A percentile compares a stretch with the other conserved stretches of the same genome.
These are phyloP conservation scores for Rhingia campestris DNA, from an alignment of 2,888 invertebrate species.

Conservation along the genomic window DNA sequence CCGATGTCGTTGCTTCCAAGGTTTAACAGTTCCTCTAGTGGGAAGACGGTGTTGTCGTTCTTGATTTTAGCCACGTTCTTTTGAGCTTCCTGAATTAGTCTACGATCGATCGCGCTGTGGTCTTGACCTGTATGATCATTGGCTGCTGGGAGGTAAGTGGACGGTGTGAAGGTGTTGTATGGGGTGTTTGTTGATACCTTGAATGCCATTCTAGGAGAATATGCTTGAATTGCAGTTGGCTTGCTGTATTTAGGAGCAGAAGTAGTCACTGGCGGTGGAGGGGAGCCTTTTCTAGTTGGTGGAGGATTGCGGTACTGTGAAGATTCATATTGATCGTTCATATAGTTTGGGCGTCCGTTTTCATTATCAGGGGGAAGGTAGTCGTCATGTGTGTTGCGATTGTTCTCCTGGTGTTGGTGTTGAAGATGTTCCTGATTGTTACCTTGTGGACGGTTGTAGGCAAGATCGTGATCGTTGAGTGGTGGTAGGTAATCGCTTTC, in stretches of 20 bases:
- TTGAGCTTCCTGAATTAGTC: constrained; percentile 55
- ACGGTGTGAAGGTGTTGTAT: constrained; percentile 5
- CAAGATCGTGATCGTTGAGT: not conserved
- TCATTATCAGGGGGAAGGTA: constrained; percentile 62
- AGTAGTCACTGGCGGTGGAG: constrained; percentile 53
- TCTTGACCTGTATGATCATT: not conserved
- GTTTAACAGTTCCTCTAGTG: constrained; percentile 24
- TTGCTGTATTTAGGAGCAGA: constrained; percentile 77
- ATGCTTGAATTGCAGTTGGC: constrained; percentile 40
- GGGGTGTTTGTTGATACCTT: constrained; percentile 74
- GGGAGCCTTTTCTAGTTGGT: constrained; percentile 12
- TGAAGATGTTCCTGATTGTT: constrained; percentile 23
- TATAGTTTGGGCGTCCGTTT: constrained; percentile 77
- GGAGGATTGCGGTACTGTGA: constrained; percentile 50
- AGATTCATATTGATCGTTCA: constrained; percentile 78
- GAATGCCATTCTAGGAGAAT: constrained; percentile 60
- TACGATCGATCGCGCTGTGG: constrained; percentile 18
- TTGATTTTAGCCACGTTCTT: constrained; percentile 59
- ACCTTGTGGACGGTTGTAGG: not conserved
- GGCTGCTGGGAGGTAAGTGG: constrained; percentile 44
- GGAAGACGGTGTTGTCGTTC: constrained; percentile 29
- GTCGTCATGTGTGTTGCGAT: constrained; percentile 28
- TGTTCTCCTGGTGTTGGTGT: constrained; percentile 35
- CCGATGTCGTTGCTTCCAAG: constrained; percentile 37
- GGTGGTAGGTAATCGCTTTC: constrained; percentile 26